Evolutionary conservation across 23 tunicate genomes (phyloP), one percentile per base, ranked within the genome.

Genomic region (Diplosoma virens): DNA sequence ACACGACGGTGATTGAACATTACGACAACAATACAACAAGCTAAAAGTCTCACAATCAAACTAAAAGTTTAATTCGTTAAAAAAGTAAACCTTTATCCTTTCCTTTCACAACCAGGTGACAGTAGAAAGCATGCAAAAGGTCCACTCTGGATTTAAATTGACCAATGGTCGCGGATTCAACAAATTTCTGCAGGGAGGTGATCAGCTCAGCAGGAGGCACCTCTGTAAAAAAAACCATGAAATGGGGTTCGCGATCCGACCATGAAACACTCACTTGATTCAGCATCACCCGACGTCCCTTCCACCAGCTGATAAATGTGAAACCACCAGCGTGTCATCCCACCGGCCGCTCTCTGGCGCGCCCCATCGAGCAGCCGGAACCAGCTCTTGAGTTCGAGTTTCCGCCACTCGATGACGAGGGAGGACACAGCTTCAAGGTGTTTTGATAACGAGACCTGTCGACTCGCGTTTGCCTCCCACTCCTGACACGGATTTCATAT

Each of bases 391-490:
- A 93, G 66, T 45, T 93, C 98, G 54, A 82, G 52, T 37, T 63
- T 76, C 21, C 98, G 53, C 98, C 98, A 93, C 27, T 93, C 82
- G 33, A 87, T 56, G 9, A 86, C 71, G 4, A 93, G 67, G n/a
- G 20, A 45, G 16, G 82, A 73, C 16, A 93, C 66, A 30, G 81
- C 77, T 30, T 82, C 87, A 37, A 87, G 36, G 59, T 84, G 86
- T n/a, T 32, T 32, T 7, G 47, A 30, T 21, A 93, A 47, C 4
- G 94, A 82, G 6, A 86, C 73, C 0, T 65, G 58, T 22, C 69
- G 54, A 22, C 82, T 55, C 14, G 89, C 94, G 66, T 93, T 93
- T 32, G 54, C 30, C 47, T 93, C 89, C 98, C 98, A 93, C 26
- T 80, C 86, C 86, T 87, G 53, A 63, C 9, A 14, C 22, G n/a